phyloP scores from a whole-genome alignment of 2,113 vertebrate genomes.

The Vulpes vulpes region DNA sequence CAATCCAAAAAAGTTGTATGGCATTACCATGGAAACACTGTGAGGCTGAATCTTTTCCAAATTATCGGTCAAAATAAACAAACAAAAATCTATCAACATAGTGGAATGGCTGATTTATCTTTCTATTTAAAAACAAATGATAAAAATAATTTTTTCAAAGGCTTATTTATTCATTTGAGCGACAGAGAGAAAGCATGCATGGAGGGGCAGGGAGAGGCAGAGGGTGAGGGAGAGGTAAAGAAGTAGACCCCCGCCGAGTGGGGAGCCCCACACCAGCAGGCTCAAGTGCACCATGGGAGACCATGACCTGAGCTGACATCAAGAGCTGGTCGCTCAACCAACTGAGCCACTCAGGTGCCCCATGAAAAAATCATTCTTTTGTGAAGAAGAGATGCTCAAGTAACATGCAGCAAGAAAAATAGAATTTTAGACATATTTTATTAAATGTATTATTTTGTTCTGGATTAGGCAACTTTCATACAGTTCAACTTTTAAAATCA shows the following conservation, averaged over 20 bases:
- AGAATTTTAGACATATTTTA: neutral
- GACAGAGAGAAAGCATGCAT: neutral
- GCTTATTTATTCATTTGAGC: neutral
- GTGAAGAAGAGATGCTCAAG: neutral
- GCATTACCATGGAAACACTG: neutral
- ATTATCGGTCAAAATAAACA: neutral
- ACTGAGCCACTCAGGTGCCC: neutral
- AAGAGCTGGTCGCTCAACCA: neutral
- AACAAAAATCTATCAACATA: neutral
- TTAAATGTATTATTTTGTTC: neutral
- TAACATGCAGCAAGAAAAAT: neutral
- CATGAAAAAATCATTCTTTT: neutral
- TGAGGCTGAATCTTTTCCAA: neutral
- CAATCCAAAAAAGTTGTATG: neutral
- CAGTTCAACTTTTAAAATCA: neutral
- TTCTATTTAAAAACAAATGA: neutral
- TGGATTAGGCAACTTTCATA: neutral
- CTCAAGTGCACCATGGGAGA: neutral
- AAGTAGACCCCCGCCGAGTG: neutral
- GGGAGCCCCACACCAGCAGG: neutral
- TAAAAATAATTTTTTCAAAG: neutral
- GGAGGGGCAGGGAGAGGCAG: neutral
- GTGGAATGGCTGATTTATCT: neutral
- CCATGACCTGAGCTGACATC: neutral
- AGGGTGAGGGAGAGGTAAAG: neutral